These are phyloP conservation scores for Camelus bactrianus DNA, from an alignment of 2,113 vertebrate species.

Conservation along the genomic window DNA sequence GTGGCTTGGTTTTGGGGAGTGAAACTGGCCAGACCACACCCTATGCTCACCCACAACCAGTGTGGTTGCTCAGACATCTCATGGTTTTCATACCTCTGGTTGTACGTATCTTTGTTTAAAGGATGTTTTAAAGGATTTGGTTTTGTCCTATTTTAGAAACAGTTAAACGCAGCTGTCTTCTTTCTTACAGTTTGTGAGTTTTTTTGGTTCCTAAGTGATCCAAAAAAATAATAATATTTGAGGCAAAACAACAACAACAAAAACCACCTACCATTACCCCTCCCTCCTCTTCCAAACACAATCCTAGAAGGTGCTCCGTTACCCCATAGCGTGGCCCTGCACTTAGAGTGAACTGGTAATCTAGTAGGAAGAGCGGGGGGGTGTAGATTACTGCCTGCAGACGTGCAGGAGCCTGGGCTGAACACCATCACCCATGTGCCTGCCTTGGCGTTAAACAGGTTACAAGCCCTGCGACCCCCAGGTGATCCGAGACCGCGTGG, in stretches of 20 bases:
- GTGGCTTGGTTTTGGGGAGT: neutral
- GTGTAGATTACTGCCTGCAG: neutral
- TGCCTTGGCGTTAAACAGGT: conserved; percentile 85
- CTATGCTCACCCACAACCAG: rapidly evolving
- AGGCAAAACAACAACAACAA: neutral
- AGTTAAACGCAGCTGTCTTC: neutral
- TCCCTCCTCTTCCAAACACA: neutral
- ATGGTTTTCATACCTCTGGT: neutral
- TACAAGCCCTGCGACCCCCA: conserved; percentile 98
- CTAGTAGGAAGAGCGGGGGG: neutral
- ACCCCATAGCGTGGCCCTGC: neutral
- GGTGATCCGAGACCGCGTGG: conserved; percentile 95
- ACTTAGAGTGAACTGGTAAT: neutral
- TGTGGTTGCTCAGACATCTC: neutral
- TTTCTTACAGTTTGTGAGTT: neutral
- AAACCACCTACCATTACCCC: neutral
- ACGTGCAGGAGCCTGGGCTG: rapidly evolving
- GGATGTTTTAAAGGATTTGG: neutral
- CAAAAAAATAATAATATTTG: neutral
- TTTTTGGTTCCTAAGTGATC: conserved; percentile 39
- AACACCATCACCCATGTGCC: neutral
- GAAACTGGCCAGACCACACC: neutral
- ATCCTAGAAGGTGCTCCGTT: neutral
- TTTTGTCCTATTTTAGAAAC: conserved; percentile 7
- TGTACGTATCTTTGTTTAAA: neutral